phyloP scores from a whole-genome alignment of 2,113 vertebrate genomes.

The Cyprinodon tularosa region DNA sequence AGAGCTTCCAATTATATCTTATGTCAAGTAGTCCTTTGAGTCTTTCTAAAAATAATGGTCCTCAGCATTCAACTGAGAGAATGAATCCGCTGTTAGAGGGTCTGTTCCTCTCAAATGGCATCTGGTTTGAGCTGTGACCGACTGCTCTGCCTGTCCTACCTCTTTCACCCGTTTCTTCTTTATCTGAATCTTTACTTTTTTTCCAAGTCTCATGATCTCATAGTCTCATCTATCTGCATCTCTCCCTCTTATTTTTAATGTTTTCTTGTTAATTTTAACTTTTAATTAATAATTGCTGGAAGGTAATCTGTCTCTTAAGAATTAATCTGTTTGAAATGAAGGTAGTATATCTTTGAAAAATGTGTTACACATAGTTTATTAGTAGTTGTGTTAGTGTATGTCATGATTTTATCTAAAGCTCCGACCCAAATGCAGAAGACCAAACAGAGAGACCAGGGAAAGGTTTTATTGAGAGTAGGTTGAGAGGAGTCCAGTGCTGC shows the following conservation, averaged over 20 bases:
- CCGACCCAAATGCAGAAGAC: too few species aligned
- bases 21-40: background rate
- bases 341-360: background rate
- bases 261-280: background rate
- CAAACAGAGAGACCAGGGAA: too few species aligned
- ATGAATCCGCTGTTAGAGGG: background rate
- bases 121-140: too few species aligned
- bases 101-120: too few species aligned
- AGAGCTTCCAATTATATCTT: background rate
- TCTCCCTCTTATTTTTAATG: background rate
- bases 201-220: background rate
- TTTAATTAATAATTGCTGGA: too few species aligned
- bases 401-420: too few species aligned
- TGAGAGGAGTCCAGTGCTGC: too few species aligned
- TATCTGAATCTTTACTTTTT: background rate
- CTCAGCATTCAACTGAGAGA: background rate
- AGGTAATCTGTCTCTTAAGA: background rate
- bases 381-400: too few species aligned
- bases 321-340: background rate
- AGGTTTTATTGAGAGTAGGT: too few species aligned
- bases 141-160: too few species aligned
- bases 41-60: background rate
- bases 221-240: background rate
- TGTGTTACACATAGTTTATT: background rate
- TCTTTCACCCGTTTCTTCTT: background rate